Base-by-base conservation (phyloP, 2,888 invertebrate genomes). In the Ischnura elegans region DNA sequence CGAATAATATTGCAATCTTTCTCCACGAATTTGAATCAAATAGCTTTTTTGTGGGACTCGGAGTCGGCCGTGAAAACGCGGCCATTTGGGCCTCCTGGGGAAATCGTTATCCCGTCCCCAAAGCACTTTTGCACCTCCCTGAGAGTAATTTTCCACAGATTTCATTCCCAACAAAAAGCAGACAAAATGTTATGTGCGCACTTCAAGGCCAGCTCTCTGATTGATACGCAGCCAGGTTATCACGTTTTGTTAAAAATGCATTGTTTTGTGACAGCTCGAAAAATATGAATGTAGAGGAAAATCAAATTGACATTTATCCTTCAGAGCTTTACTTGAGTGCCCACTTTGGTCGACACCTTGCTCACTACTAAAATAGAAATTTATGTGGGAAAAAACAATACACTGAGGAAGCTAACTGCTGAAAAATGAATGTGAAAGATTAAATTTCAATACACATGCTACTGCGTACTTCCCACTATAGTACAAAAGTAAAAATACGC, bases 1-100 rank as follows among this genome's bases (percentile, higher is more conserved):
- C 36, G 76, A 76, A 76, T 76, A 76, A 76, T 76, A 76, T 36
- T 36, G 76, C 76, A 76, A 76, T 76, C 76, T 76, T 76, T 76
- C 36, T 76, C 76, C 25, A 10, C 36, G 76, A 76, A 76, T 76
- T 36, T 76, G 76, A 76, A 76, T 76, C 76, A 5, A 76, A 76
- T 76, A 76, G 16, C 76, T 6, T 6, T n/a, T n/a, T 61, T 3
- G 6, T 25, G 25, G 3, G 36, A 29, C 0, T 10, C 29, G 76
- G 76, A 76, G 36, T 76, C 36, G 36, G 36, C 76, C 76, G 13
- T 76, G 76, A 36, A 76, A 76, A 61, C 61, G 8, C 61, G n/a
- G 76, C 76, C 76, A 76, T 76, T 36, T 76, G 76, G 76, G 76
- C 76, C 25, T 76, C 76, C 36, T n/a, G 29, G 76, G 13, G 29